Evolutionary conservation across 2,797 vertebrate genomes (phyloP), one percentile per base, ranked within the genome.

Genomic region (Scarus forsteni): DNA sequence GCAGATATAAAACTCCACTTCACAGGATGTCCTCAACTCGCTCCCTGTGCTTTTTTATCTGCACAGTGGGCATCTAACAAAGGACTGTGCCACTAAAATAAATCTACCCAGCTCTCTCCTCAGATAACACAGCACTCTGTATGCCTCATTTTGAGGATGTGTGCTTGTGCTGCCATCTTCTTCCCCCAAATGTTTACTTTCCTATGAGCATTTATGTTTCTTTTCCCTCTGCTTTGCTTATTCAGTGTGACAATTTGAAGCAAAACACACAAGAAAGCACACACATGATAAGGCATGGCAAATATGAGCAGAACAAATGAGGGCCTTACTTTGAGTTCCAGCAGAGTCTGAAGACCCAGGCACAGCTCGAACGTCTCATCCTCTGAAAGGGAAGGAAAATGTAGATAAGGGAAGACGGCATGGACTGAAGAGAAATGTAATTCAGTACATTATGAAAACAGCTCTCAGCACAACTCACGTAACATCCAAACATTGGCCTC

Each of bases 301-400:
- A 62, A 62, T 72, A 72, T 81, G 49, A 66, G 50, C 56, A 77
- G 69, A 66, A 44, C 42, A 60, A 80, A 85, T 60, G 40, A 73
- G 59, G 57, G 13, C 9, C 94, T 96, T 95, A 98, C 97, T 94
- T 96, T 95, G 61, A 99, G 95, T 88, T 96, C 94, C 72, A 96
- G 64, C 83, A 98, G 93, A 68, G 96, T 97, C 81, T 96, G 95
- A 42, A 98, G 94, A 64, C 97, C 97, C 65, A 98, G 94, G 85
- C 95, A 94, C 79, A 98, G 91, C 61, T 98, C 97, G 65, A 93
- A 92, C 40, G 80, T 88, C 60, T 97, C 95, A 9, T 95, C 95
- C 79, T 98, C 97, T 99, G 88, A 65, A 71, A 77, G 60, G 57
- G 54, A n/a, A 55, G 52, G 27, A 66, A 58, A 9, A 10, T 3